Percentiles rank a stretch among this genome's conserved stretches.
phyloP scores from a whole-genome alignment of 2,797 vertebrate species.

The Diglossa cyanea region DNA sequence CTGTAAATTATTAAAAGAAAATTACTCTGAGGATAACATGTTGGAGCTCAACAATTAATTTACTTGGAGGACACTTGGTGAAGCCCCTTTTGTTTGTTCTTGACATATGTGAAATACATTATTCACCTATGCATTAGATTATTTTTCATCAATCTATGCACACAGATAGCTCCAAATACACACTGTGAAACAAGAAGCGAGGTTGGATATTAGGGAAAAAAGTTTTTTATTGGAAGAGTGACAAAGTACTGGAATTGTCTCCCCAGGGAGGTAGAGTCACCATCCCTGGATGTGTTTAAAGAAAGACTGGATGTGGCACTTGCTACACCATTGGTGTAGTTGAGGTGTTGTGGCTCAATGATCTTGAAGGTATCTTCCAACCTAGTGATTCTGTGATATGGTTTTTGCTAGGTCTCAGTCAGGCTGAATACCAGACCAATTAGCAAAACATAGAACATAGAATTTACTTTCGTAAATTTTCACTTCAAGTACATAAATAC shows the following conservation, averaged over 20 bases:
- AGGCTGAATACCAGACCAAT: not conserved
- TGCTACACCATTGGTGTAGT: not conserved
- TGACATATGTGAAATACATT: not conserved
- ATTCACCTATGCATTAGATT: not conserved
- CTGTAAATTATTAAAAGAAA: not conserved
- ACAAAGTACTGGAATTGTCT: not conserved
- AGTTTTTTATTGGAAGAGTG: not conserved
- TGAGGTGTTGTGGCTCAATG: not conserved
- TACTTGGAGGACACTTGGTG: not conserved
- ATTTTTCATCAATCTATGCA: not conserved
- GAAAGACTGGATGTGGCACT: not conserved
- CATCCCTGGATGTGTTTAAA: not conserved
- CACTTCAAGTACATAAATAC: not conserved
- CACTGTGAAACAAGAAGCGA: not conserved
- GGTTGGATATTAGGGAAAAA: not conserved
- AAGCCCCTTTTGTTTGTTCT: not conserved
- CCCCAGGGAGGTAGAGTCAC: not conserved
- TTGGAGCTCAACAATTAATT: not conserved
- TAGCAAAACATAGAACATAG: not conserved
- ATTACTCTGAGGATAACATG: not conserved
- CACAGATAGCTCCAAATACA: not conserved
- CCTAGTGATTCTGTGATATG: not conserved
- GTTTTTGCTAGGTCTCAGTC: not conserved
- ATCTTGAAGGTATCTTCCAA: not conserved
- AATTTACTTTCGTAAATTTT: not conserved